Percentiles rank a stretch among this genome's conserved stretches.
Evolutionary conservation across 1,140 invertebrate genomes (phyloP).

Genomic region (Eriosoma lanigerum): DNA sequence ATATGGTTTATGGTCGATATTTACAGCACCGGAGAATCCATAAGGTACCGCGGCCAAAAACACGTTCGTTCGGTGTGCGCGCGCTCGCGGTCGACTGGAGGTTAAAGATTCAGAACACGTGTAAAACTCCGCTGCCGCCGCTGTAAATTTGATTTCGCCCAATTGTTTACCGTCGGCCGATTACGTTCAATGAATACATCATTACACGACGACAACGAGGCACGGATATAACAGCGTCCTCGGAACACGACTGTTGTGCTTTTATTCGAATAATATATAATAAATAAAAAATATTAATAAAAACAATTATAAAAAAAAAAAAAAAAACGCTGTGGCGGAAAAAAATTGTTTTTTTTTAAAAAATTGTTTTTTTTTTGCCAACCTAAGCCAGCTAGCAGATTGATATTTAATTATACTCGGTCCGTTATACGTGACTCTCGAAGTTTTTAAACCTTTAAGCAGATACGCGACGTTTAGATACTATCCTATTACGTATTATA

Average conservation of each 20-base stretch:
- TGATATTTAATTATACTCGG: no score
- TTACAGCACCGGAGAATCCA: neutral
- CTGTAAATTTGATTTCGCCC: constrained; percentile 48
- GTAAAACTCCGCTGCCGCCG: constrained; percentile 20
- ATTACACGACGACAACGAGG: neutral
- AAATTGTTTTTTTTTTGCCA: no score
- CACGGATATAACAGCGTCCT: neutral
- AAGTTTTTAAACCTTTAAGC: no score
- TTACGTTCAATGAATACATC: constrained; percentile 48
- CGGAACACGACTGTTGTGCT: neutral
- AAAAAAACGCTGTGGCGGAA: no score
- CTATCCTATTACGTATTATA: no score
- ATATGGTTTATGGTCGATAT: constrained; percentile 1
- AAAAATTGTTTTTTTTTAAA: no score
- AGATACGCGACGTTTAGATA: no score
- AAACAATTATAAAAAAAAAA: no score
- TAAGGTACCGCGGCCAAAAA: neutral
- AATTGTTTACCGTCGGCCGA: constrained; percentile 44
- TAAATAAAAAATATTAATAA: no score
- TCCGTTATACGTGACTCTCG: no score
- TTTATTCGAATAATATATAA: neutral
- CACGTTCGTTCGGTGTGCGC: neutral
- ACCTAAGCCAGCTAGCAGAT: no score
- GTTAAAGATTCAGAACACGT: constrained; percentile 45
- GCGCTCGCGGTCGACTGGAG: neutral